Base-by-base conservation (phyloP, 2,113 vertebrate species). In the Oophaga pumilio region DNA sequence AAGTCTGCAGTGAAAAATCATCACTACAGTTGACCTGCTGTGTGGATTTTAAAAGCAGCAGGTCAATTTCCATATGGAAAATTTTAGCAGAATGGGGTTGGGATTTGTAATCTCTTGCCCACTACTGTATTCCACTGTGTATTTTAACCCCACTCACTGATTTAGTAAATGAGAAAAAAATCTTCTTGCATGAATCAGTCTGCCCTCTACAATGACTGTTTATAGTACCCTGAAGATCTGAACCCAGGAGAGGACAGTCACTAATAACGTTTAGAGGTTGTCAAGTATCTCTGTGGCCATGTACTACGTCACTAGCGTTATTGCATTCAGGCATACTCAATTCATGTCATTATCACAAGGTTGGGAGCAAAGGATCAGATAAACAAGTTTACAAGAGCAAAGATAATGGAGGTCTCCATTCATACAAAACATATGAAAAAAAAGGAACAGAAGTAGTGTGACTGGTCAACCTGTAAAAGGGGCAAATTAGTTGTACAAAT, bases 201-300 rank as follows among this genome's bases (percentile, higher is more conserved):
- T 26, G 64, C 56, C 68, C 22, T 68, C 18, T 52, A 57, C 20
- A 5, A 56, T 26, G 43, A 53, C 83, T 74, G 18, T 59, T 26
- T 13, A 73, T n/a, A 74, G 26, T 74, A 60, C 53, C 60, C 68
- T 14, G 14, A 0, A 18, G 26, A 43, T 2, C 52, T 57, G 26
- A 59, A 74, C 59, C 18, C 60, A 53, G 71, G 68, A 74, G 28
- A 74, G 83, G 66, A 85, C 83, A 85, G 52, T 22, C 33, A 28
- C 69, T 85, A 69, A n/a, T 56, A 73, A 50, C 6, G 0, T 43
- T 74, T 85, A 74, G 24, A 57, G 33, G 71, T 12, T 85, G 83
- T 74, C 52, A 74, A 85, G 68, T 28, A 60, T 8, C 69, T 73
- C 83, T 28, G 10, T 33, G 18, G 53, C 66, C n/a, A 53, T 20